A percentile compares a stretch with the other conserved stretches of the same genome.
Conservation (phyloP, 2,888 invertebrate genomes). For the Empis stercorea region DNA sequence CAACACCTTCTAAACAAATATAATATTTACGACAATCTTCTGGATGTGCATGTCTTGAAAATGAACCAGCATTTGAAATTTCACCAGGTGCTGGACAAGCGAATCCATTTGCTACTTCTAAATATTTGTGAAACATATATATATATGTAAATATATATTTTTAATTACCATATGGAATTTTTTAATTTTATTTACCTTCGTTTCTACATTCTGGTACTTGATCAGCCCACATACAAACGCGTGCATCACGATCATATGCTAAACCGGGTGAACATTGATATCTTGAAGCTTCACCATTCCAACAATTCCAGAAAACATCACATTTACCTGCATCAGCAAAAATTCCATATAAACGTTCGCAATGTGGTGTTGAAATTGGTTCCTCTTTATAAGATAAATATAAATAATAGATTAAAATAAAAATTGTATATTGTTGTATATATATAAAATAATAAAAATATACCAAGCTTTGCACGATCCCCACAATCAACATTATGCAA, state of each 20-base stretch:
- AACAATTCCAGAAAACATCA: constrained; percentile 93
- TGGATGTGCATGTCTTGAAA: constrained; percentile 90
- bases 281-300: constrained; percentile 88
- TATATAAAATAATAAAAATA: constrained; percentile 22
- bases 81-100: constrained; percentile 69
- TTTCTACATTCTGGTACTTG: constrained; percentile 84
- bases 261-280: constrained; percentile 92
- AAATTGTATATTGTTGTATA: background rate
- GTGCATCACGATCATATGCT: constrained; percentile 84
- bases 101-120: constrained; percentile 87
- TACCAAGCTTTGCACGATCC: constrained; percentile 73
- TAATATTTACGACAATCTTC: constrained; percentile 92
- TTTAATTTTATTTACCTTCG: constrained; percentile 54
- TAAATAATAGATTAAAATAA: background rate
- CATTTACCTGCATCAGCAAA: constrained; percentile 80
- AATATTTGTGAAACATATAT: background rate
- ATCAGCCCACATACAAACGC: constrained; percentile 95
- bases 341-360: constrained; percentile 79
- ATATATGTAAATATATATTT: background rate
- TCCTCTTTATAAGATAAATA: constrained; percentile 47
- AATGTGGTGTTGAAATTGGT: constrained; percentile 71
- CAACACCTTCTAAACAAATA: constrained; percentile 81
- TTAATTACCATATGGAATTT: too few species aligned
- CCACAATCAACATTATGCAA: constrained; percentile 90
- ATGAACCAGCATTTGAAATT: constrained; percentile 70